Evolutionary conservation across 2,888 invertebrate genomes (phyloP).

Genomic region (Chrysodeixis includens): DNA sequence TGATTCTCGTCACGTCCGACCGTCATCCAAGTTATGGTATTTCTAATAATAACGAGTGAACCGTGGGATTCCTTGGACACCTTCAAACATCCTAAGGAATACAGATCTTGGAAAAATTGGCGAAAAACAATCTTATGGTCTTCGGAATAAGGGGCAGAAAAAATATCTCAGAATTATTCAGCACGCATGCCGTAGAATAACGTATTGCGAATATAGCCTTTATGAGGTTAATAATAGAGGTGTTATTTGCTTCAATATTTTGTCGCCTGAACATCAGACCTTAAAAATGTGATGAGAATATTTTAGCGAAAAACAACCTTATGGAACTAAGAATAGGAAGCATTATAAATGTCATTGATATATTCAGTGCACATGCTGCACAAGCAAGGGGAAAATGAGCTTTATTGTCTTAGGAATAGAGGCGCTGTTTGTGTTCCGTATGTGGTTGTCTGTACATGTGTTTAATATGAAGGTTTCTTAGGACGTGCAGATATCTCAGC

Average conservation of each 20-base stretch:
- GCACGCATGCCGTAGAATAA: background rate
- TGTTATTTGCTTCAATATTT: background rate
- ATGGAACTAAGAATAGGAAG: conserved; percentile 14
- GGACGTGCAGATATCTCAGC: background rate
- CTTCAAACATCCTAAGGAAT: conserved; percentile 11
- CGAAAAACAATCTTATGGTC: conserved; percentile 1
- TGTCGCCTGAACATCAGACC: too few relatives aligned
- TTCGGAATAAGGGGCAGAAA: conserved; percentile 14
- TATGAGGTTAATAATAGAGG: background rate
- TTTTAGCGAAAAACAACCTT: background rate
- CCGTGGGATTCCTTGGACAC: conserved; percentile 21
- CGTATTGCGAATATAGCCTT: background rate
- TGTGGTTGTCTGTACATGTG: background rate
- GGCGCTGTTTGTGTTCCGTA: too few relatives aligned
- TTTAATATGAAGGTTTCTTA: background rate
- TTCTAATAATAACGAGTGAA: conserved; percentile 30
- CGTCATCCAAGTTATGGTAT: conserved; percentile 24
- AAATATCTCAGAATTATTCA: background rate
- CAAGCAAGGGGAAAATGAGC: background rate
- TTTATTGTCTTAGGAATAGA: background rate
- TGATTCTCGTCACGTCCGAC: conserved; percentile 23
- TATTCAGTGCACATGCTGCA: background rate
- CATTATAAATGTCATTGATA: background rate
- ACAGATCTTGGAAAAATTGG: background rate
- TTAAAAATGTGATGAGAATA: too few relatives aligned